phyloP scores from a whole-genome alignment of 2,113 vertebrate species.

The Rhipidura dahli region DNA sequence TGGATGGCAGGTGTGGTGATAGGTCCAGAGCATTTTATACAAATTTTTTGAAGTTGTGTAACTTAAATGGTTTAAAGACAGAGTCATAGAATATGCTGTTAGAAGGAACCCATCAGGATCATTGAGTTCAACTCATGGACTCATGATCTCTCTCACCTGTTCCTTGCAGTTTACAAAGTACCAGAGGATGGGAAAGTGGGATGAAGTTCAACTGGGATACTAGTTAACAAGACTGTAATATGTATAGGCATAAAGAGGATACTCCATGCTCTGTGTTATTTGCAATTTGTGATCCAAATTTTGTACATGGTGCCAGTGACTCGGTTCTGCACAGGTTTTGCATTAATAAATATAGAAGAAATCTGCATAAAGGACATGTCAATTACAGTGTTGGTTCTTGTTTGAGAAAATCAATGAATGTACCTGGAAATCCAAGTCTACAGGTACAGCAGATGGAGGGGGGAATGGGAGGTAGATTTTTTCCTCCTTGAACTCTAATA shows the following conservation, averaged over 20 bases:
- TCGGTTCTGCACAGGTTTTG: background rate
- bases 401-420: background rate
- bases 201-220: background rate
- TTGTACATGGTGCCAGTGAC: background rate
- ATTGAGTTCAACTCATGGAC: fast-evolving
- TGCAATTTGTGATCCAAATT: background rate
- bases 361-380: background rate
- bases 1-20: background rate
- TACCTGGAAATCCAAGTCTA: background rate
- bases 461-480: background rate
- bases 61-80: background rate
- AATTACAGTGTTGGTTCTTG: background rate
- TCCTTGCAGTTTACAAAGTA: background rate
- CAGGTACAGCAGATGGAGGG: background rate
- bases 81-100: background rate
- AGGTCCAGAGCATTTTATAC: background rate
- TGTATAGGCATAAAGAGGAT: background rate
- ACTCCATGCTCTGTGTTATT: background rate
- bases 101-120: background rate
- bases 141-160: background rate
- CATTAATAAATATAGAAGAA: background rate
- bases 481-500: background rate
- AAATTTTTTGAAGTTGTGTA: background rate
- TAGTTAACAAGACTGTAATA: background rate
- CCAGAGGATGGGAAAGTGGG: background rate